phyloP scores from a whole-genome alignment of 2,797 vertebrate genomes.

The Lithobates sylvaticus region DNA sequence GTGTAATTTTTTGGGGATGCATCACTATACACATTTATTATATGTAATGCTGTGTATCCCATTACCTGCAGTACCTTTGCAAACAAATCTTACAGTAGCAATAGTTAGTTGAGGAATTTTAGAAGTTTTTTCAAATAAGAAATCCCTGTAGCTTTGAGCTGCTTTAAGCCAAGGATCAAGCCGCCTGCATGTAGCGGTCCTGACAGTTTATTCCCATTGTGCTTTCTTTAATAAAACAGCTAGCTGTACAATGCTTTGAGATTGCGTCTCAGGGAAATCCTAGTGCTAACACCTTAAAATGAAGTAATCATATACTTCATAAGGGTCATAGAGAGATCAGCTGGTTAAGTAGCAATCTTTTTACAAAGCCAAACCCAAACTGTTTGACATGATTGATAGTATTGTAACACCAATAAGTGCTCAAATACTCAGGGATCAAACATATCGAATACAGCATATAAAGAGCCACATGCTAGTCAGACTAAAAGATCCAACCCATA shows the following conservation, averaged over 20 bases:
- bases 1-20: too few species aligned
- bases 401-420: constrained; percentile 1
- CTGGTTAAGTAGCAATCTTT: constrained; percentile 10
- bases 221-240: constrained; percentile 24
- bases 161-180: constrained; percentile 30
- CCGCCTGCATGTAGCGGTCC: constrained; percentile 9
- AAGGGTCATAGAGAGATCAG: constrained; percentile 34
- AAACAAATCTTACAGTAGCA: constrained; percentile 14
- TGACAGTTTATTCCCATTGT: constrained; percentile 29
- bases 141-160: constrained; percentile 25
- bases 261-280: constrained; percentile 5
- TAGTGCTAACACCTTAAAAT: constrained; percentile 2
- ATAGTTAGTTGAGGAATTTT: not conserved
- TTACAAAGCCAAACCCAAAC: not conserved
- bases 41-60: too few species aligned
- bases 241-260: not conserved
- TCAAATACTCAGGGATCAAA: not conserved
- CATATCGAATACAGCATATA: not conserved
- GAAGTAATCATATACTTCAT: constrained; percentile 24
- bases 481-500: not conserved
- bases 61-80: too few species aligned
- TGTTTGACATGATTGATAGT: constrained; percentile 2
- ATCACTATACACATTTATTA: too few species aligned
- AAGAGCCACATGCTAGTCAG: not conserved
- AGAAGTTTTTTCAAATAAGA: constrained; percentile 21